Conservation (phyloP, 2,797 vertebrate species). For the Varecia variegata region DNA sequence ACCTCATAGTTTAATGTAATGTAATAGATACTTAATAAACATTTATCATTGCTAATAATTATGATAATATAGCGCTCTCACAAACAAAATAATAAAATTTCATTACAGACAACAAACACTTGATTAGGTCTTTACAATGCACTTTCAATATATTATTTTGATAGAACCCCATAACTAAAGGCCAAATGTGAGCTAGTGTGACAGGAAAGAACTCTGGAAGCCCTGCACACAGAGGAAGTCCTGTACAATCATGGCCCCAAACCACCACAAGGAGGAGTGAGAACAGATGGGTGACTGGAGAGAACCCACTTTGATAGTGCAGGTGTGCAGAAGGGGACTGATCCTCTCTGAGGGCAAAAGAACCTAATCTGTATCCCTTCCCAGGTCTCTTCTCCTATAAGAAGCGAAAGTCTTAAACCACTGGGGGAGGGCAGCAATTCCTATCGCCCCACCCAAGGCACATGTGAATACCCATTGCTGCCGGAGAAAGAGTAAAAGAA, state of each 20-base stretch:
- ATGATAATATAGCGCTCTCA: neutral
- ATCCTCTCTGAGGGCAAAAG: neutral
- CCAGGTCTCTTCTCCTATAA: neutral
- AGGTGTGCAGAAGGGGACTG: neutral
- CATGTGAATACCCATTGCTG: neutral
- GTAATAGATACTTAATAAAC: constrained; percentile 22
- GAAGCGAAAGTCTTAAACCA: neutral
- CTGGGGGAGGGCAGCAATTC: neutral
- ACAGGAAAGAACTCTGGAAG: neutral
- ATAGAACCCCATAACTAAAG: neutral
- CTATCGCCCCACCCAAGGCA: neutral
- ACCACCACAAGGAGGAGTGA: neutral
- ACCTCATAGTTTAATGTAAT: constrained; percentile 8
- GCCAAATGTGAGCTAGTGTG: neutral
- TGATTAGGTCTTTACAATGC: neutral
- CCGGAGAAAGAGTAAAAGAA: neutral
- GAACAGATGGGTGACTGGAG: neutral
- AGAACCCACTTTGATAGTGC: neutral
- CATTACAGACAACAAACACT: constrained; percentile 20
- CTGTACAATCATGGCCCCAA: neutral
- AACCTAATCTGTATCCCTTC: neutral
- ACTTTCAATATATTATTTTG: neutral
- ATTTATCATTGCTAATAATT: constrained; percentile 40
- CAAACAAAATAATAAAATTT: constrained; percentile 53
- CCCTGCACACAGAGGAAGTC: neutral